Base-by-base conservation (phyloP, 2,888 invertebrate genomes). In the Phytoseiulus persimilis region DNA sequence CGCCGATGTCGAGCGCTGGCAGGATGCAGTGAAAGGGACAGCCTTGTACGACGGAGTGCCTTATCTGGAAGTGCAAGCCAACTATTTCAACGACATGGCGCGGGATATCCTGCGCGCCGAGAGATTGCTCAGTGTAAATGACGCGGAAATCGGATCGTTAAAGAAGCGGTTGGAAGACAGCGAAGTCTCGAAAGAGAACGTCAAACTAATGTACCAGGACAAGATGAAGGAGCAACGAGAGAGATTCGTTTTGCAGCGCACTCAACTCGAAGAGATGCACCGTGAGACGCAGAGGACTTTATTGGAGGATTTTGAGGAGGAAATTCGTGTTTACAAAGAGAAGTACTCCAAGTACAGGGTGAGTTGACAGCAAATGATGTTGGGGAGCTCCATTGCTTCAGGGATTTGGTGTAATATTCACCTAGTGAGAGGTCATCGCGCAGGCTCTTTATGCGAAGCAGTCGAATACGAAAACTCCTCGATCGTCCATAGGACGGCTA, bases 261-360 rank as follows among this genome's bases (percentile, higher is more conserved):
- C 87, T 6, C 39, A 33, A 14, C 9, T 32, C 0, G 39, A 45
- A 32, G 32, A 87, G 18, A 87, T 87, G 87, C n/a, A 87, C 33
- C 39, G 45, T 0, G 87, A 87, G 5, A 45, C 28, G 39, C 87
- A 87, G 87, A 45, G 33, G 32, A 45, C 45, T 32, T 23, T 45
- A 2, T 5, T 32, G n/a, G 87, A 33, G 45, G 87, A 87, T 28
- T 31, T 87, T 39, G 32, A 87, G 33, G 87, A 87, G 87, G 32
- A 87, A 28, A 87, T 87, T 33, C 87, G 31, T 11, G 6, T 33
- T 39, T 87, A 87, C 87, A 87, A 87, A 32, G 87, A 87, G 11
- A 87, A 87, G 45, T 87, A 87, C 87, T 39, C 45, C 31, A 87
- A 87, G 33, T 87, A 87, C 23, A 87, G 87, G 87, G 87, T 87